A percentile compares a stretch with the other conserved stretches of the same genome.
phyloP scores from a whole-genome alignment of 2,888 invertebrate genomes.

The Drosophila siamana region DNA sequence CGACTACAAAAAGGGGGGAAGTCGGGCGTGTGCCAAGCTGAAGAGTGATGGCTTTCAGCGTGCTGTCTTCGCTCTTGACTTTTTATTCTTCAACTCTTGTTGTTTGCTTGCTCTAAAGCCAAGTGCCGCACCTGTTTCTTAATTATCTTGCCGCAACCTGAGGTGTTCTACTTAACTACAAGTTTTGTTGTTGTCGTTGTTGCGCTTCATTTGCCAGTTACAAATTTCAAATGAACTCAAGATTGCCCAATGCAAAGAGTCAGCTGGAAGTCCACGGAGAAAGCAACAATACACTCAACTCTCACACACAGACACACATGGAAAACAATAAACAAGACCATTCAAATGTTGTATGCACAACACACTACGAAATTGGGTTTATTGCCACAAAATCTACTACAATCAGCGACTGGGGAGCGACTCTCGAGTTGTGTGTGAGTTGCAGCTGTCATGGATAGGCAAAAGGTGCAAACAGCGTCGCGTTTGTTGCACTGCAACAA shows the following conservation, averaged over 20 bases:
- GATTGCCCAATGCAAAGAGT: constrained; percentile 18
- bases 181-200: constrained; percentile 3
- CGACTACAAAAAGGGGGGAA: no score
- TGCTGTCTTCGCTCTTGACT: neutral
- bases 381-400: constrained; percentile 53
- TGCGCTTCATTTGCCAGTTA: constrained; percentile 52
- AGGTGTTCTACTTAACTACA: constrained; percentile 55
- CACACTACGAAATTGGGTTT: constrained; percentile 63
- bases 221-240: constrained; percentile 66
- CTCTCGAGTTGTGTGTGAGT: neutral
- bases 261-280: constrained; percentile 44
- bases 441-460: constrained; percentile 54
- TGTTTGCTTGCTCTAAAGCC: constrained; percentile 22
- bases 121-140: constrained; percentile 48
- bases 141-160: constrained; percentile 57
- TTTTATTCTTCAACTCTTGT: neutral
- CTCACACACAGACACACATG: constrained; percentile 10
- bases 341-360: constrained; percentile 48
- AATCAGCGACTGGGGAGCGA: constrained; percentile 18
- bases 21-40: constrained; percentile 37
- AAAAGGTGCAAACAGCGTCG: constrained; percentile 44
- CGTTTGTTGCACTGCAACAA: constrained; percentile 32
- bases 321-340: constrained; percentile 44
- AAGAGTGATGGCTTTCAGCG: constrained; percentile 48
- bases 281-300: constrained; percentile 35